Evolutionary conservation across 2,888 invertebrate species (phyloP).

Genomic region (Xanthia icteritia): DNA sequence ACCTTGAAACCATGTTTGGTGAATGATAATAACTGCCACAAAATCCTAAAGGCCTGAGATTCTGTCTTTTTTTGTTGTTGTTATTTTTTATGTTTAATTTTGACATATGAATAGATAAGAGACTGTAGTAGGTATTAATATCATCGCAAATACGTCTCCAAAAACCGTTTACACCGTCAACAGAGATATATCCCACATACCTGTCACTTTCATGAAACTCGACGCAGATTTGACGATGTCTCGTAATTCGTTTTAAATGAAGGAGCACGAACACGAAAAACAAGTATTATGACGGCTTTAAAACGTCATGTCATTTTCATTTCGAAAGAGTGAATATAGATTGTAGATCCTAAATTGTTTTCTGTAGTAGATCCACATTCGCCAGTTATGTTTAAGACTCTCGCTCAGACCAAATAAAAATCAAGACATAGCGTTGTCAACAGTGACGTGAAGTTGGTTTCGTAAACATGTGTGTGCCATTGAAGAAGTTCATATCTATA

Average conservation of each 20-base stretch:
- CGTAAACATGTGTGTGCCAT: too few species aligned
- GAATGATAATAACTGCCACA: neutral
- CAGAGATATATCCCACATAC: neutral
- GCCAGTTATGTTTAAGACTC: neutral
- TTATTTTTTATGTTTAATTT: too few species aligned
- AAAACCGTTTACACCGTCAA: neutral
- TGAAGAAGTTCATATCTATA: too few species aligned
- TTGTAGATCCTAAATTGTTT: neutral
- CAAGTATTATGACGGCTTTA: too few species aligned
- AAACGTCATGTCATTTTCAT: too few species aligned
- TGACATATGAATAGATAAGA: neutral
- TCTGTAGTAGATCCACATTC: neutral
- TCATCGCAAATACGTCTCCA: neutral
- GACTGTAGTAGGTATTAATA: neutral
- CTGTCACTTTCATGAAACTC: conserved; percentile 11
- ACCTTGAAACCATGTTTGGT: too few species aligned
- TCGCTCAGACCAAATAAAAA: too few species aligned
- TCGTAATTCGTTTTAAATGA: neutral
- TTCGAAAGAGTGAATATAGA: too few species aligned
- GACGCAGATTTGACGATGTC: conserved; percentile 8
- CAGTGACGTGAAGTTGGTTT: too few species aligned
- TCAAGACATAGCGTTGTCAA: too few species aligned
- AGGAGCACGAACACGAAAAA: neutral
- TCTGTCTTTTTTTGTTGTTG: neutral
- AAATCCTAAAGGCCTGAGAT: neutral